Evolutionary conservation across 2,113 vertebrate species (phyloP), one percentile per base, ranked within the genome.

Genomic region (Danionella cerebrum): DNA sequence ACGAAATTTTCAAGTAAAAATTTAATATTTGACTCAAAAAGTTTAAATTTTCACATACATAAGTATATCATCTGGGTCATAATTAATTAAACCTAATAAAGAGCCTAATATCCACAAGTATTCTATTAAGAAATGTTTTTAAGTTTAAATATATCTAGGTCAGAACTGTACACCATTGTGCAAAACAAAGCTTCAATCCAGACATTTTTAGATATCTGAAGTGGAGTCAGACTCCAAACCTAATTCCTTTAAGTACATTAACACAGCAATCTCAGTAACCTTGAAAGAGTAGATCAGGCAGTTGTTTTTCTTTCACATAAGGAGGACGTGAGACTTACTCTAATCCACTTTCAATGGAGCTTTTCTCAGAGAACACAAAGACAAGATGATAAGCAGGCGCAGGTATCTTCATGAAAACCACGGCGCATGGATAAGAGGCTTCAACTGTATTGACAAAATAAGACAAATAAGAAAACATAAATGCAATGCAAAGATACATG

Each of bases 291-390:
- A 52, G 50, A 52, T 52, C 27, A 53, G 51, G 29, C 51, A 19
- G 27, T 31, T 12, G 27, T 52, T 18, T 25, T 52, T 52, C 50
- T 31, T 31, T 18, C 50, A 19, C 50, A 18, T 52, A 33, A 52
- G 51, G 16, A 19, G 25, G 29, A 19, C 16, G 4, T 12, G 29
- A 53, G 51, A 33, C 51, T 53, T 33, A 53, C 27, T 53, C 51
- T 53, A 53, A 53, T 53, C 51, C 51, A 53, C 51, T 53, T 52
- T 53, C 51, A 53, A 33, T 19, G 13, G 29, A 53, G 51, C 51
- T 53, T 35, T 13, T 18, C 8, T 2, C 50, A 12, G n/a, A 52
- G 50, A 11, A 24, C 21, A 2, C 21, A 9, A 19, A 19, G 16
- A 44, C 38, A 41, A 21, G 42, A 44, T 10, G 42, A 52, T 25